These are phyloP conservation scores for Chrysolina haemoptera DNA, from an alignment of 2,888 invertebrate genomes.

Conservation along the genomic window DNA sequence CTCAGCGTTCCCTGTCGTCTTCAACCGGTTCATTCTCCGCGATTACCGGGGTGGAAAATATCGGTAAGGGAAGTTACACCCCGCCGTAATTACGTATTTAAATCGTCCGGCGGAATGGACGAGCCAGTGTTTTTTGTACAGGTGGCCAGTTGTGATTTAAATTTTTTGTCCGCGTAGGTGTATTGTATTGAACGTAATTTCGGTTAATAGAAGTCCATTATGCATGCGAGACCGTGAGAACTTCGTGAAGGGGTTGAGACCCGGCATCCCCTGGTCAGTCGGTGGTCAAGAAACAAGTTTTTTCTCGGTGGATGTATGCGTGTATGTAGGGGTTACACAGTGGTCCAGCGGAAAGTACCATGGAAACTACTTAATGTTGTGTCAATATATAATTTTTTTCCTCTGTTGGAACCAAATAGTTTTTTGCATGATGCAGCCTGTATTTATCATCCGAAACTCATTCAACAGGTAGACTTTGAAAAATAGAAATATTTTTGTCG, in stretches of 20 bases:
- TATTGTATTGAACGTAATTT: constrained; percentile 45
- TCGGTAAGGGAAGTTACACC: constrained; percentile 50
- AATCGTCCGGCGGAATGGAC: constrained; percentile 49
- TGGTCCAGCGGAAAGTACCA: constrained; percentile 20
- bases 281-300: constrained; percentile 44
- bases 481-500: no score
- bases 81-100: constrained; percentile 51
- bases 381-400: no score
- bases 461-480: neutral
- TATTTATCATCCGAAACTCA: neutral
- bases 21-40: constrained; percentile 35
- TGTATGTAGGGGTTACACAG: neutral
- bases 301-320: constrained; percentile 26
- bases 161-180: constrained; percentile 48
- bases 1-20: constrained; percentile 22
- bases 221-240: constrained; percentile 40
- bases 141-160: constrained; percentile 50
- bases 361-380: no score
- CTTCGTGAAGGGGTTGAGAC: constrained; percentile 27
- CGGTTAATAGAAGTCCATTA: constrained; percentile 40
- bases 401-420: no score
- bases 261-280: constrained; percentile 2
- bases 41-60: constrained; percentile 55
- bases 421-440: neutral
- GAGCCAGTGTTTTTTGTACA: constrained; percentile 40